These are phyloP conservation scores for Arctia plantaginis DNA, from an alignment of 2,888 invertebrate genomes.

Conservation along the genomic window DNA sequence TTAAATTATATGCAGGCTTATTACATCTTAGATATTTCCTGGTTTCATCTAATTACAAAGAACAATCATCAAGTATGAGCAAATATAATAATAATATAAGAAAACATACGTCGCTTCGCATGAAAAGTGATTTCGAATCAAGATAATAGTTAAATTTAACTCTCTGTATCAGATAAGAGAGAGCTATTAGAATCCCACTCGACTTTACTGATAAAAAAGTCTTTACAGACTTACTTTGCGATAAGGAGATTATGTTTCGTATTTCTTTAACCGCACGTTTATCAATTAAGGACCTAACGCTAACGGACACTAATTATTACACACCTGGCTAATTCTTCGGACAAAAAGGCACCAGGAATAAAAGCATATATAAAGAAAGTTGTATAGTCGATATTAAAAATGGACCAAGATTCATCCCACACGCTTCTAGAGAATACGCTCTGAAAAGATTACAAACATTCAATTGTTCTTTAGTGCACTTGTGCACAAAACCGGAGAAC, in stretches of 20 bases:
- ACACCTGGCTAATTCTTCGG: neutral
- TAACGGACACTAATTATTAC: conserved; percentile 27
- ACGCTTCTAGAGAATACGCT: no score
- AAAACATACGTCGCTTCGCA: conserved; percentile 4
- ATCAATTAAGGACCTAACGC: conserved; percentile 13
- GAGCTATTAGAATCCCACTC: conserved; percentile 61
- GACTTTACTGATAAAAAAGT: conserved; percentile 62
- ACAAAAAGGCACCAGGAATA: neutral
- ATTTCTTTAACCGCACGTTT: conserved; percentile 24
- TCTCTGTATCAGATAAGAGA: conserved; percentile 64
- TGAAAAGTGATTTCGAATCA: conserved; percentile 16
- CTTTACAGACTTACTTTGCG: conserved; percentile 64
- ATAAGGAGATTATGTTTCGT: conserved; percentile 53
- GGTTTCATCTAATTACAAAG: neutral
- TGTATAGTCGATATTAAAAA: neutral
- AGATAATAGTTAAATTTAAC: conserved; percentile 59
- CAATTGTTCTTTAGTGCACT: neutral
- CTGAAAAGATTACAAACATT: neutral
- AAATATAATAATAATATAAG: conserved; percentile 3
- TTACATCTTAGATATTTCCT: neutral
- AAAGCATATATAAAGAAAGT: neutral
- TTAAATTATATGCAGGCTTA: neutral
- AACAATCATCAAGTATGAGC: neutral
- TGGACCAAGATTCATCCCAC: no score
- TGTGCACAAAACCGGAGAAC: no score